Percentiles rank a stretch among this genome's conserved stretches.
phyloP scores from a whole-genome alignment of 2,888 invertebrate genomes.

The Chesias legatella region DNA sequence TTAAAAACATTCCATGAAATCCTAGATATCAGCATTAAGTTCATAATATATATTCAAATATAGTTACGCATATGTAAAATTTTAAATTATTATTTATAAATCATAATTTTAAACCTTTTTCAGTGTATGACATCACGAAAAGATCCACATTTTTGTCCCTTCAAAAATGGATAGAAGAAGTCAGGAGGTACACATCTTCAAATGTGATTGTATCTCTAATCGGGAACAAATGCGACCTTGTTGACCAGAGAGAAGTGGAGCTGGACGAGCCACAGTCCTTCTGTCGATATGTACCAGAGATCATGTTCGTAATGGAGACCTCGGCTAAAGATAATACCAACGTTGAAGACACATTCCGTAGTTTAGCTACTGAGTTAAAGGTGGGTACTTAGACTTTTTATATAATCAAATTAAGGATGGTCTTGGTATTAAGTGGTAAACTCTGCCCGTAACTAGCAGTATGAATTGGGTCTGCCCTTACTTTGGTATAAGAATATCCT shows the following conservation, averaged over 20 bases:
- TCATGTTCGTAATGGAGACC: constrained; percentile 92
- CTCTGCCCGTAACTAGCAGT: no score
- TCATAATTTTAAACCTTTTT: constrained; percentile 1
- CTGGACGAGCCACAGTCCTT: constrained; percentile 92
- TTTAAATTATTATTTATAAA: no score
- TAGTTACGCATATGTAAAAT: no score
- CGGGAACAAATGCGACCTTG: constrained; percentile 95
- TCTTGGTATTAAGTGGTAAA: neutral
- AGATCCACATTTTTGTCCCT: constrained; percentile 94
- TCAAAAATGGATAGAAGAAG: constrained; percentile 97
- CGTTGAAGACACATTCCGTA: constrained; percentile 93
- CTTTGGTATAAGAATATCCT: no score
- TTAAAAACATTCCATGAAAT: neutral
- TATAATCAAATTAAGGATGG: no score
- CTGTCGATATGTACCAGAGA: constrained; percentile 92
- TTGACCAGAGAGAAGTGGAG: constrained; percentile 90
- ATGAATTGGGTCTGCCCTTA: no score
- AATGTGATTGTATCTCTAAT: constrained; percentile 94
- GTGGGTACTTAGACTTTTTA: no score
- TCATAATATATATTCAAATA: no score
- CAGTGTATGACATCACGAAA: constrained; percentile 97
- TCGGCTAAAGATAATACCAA: constrained; percentile 96
- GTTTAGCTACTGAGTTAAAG: constrained; percentile 93
- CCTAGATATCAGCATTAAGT: neutral
- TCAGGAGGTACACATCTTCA: constrained; percentile 94